Conservation (phyloP, 2,888 invertebrate genomes). For the Drosophila algonquin region DNA sequence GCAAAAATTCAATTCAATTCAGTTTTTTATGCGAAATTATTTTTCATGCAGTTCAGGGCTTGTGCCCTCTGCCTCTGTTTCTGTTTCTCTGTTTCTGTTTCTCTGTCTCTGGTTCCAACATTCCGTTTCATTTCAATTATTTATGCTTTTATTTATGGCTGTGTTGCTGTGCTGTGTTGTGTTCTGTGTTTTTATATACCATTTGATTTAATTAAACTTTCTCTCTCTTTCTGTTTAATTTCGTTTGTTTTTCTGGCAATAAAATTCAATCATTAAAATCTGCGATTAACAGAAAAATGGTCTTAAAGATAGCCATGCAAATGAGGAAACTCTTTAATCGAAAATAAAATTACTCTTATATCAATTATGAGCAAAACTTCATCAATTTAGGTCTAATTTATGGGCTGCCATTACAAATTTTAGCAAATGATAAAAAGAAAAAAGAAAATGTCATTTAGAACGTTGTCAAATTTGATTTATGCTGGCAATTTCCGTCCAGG, state of each 20-base stretch:
- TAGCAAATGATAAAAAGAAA: conserved; percentile 24
- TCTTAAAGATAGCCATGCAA: conserved; percentile 16
- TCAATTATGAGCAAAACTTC: conserved; percentile 23
- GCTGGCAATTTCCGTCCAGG: conserved; percentile 49
- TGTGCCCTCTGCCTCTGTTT: background rate
- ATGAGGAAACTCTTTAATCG: background rate
- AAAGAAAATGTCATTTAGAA: conserved; percentile 61
- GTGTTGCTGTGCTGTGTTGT: conserved; percentile 16
- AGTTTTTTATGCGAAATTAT: conserved; percentile 19
- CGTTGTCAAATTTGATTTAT: conserved; percentile 66
- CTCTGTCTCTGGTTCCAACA: conserved; percentile 4
- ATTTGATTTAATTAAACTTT: conserved; percentile 50
- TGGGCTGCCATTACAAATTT: conserved; percentile 27
- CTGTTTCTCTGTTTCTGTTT: background rate
- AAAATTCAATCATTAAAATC: conserved; percentile 25
- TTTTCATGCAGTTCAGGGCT: conserved; percentile 4
- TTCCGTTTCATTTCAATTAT: conserved; percentile 24
- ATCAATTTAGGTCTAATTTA: conserved; percentile 30
- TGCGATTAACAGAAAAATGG: conserved; percentile 25
- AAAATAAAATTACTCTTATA: background rate
- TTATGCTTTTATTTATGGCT: conserved; percentile 28
- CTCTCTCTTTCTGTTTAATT: conserved; percentile 9
- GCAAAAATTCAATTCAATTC: conserved; percentile 51
- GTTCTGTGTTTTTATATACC: conserved; percentile 33
- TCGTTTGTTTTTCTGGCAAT: conserved; percentile 1